These are phyloP conservation scores for Tinea trinotella DNA, from an alignment of 2,888 invertebrate species.

Conservation along the genomic window DNA sequence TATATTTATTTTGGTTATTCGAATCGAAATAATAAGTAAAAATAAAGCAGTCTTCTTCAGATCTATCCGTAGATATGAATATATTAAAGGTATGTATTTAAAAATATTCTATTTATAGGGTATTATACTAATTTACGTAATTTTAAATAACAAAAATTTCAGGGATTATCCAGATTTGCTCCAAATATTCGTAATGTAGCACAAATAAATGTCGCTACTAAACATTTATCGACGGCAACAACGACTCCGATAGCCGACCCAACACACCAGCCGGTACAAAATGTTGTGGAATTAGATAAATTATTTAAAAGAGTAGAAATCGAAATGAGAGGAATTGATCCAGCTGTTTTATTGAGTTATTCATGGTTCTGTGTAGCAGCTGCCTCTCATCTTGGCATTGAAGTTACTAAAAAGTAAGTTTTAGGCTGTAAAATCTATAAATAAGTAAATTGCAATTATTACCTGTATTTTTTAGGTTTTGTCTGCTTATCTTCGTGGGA, in stretches of 20 bases:
- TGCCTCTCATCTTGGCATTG: constrained; percentile 85
- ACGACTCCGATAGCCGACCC: constrained; percentile 32
- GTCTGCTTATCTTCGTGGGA: too few relatives aligned
- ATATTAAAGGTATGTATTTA: neutral
- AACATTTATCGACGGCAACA: constrained; percentile 35
- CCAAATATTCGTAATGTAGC: constrained; percentile 14
- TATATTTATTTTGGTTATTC: too few relatives aligned
- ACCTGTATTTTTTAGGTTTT: too few relatives aligned
- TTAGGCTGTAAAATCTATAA: too few relatives aligned
- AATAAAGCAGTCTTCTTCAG: too few relatives aligned
- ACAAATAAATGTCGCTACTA: constrained; percentile 23
- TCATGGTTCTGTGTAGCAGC: constrained; percentile 86
- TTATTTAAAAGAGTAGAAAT: constrained; percentile 87
- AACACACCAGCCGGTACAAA: constrained; percentile 31
- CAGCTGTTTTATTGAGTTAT: constrained; percentile 90
- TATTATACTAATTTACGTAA: neutral
- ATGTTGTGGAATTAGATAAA: constrained; percentile 75
- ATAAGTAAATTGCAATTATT: too few relatives aligned
- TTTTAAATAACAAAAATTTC: too few relatives aligned
- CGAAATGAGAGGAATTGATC: constrained; percentile 90
- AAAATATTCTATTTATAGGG: too few relatives aligned
- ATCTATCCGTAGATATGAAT: too few relatives aligned
- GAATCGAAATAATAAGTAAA: too few relatives aligned
- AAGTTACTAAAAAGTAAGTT: constrained; percentile 78
- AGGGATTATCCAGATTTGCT: constrained; percentile 42